Base-by-base conservation (phyloP, 2,888 invertebrate species). In the Tinea semifulvella region DNA sequence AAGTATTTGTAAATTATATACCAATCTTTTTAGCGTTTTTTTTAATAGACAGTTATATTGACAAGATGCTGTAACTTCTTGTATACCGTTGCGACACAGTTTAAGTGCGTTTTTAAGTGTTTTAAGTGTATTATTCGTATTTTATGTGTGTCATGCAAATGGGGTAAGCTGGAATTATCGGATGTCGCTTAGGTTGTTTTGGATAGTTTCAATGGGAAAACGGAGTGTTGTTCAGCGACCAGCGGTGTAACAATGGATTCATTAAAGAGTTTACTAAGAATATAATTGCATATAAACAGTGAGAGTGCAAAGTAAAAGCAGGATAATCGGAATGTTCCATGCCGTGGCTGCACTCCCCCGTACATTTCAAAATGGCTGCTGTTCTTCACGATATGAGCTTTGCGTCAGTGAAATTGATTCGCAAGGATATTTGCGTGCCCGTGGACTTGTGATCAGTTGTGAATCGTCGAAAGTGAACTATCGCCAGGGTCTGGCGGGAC, bases 81-180 rank as follows among this genome's bases (percentile, higher is more conserved):
- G 66, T 70, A 63, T 73, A 66, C 74, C 70, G 71, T 69, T 70
- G 71, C 63, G 67, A 73, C 66, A 68, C 65, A 65, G 68, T 72
- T 74, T 76, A 72, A 66, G 76, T 77, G 74, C 70, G 68, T 70
- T 81, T 77, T 75, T 70, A 68, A 72, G 81, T 79, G 82, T 77
- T 75, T 75, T 67, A 62, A 65, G 77, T 77, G 27, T 69, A 75
- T 77, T 76, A 74, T 83, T 82, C 71, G 70, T 82, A 83, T 84
- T 82, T 84, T 85, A 85, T 85, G 86, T 86, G 85, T 86, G 86
- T 86, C 86, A 86, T 85, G 85, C 85, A 86, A 86, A 86, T 86
- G 86, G 86, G 87, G 86, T 87, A 86, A 83, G 83, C 82, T 85
- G 77, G 76, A 79, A 72, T 81, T 76, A 75, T 81, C 80, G 79